phyloP scores from a whole-genome alignment of 2,113 vertebrate genomes.

The Struthidea cinerea region DNA sequence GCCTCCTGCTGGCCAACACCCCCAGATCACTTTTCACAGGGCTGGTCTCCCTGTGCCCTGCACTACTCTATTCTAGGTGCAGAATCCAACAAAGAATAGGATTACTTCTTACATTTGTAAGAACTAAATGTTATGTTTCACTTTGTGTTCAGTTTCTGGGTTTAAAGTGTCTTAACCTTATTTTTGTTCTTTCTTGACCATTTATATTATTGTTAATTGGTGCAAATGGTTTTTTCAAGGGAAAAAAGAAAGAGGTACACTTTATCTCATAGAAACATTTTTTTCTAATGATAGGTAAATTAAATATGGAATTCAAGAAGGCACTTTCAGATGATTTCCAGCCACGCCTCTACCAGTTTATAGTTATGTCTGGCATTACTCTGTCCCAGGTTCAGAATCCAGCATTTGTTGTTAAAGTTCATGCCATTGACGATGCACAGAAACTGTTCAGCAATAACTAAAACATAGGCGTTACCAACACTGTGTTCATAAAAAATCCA shows the following conservation, averaged over 20 bases:
- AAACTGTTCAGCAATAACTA: neutral
- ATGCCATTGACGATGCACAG: neutral
- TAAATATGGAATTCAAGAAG: neutral
- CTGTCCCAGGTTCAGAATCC: neutral
- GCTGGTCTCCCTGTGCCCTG: neutral
- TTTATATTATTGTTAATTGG: neutral
- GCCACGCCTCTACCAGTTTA: neutral
- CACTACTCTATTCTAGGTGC: neutral
- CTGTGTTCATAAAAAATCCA: neutral
- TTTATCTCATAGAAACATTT: neutral
- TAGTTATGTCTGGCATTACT: neutral
- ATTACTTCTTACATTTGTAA: neutral
- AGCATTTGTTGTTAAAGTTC: neutral
- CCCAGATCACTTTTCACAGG: neutral
- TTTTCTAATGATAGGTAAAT: neutral
- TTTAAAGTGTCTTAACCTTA: neutral
- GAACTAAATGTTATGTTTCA: neutral
- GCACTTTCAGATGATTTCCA: neutral
- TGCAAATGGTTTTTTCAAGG: neutral
- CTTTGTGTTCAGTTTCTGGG: neutral
- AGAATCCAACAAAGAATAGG: neutral
- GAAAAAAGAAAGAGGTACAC: neutral
- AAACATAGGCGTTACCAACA: neutral
- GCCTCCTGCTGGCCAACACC: fast-evolving
- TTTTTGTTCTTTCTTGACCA: neutral